Base-by-base conservation (phyloP, 2,113 vertebrate species). In the Mustela lutreola region DNA sequence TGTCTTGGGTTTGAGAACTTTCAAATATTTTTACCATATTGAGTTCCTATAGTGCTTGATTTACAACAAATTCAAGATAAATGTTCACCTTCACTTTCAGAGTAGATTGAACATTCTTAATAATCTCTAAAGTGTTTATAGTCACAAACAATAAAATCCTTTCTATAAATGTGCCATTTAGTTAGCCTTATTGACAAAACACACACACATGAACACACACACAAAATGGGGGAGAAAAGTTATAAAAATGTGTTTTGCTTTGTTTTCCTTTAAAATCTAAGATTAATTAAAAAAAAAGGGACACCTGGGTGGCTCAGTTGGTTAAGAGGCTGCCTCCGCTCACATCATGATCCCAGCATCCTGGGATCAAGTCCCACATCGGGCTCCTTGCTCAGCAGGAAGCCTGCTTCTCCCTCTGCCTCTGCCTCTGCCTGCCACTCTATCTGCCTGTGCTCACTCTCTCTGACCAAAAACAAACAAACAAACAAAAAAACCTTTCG, bases 1-100 rank as follows among this genome's bases (percentile, higher is more conserved):
- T 91, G 5, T 78, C 36, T 79, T 33, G 0, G 42, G 7, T 97
- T 87, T 97, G 73, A 89, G 45, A 81, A 78, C n/a, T 80, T 85
- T 78, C 33, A 60, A n/a, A 78, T 8, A 18, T 5, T 22, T 56
- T 3, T 0, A 15, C 2, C 62, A 67, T 70, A 89, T 31, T 88
- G 73, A 73, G 24, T 39, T 95, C 16, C 11, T 33, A 0, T 70
- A 76, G 8, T 83, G 39, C 39, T 70, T 81, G 31, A 79, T 79
- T 95, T 81, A 86, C 0, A 87, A 19, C 1, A 73, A 97, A 53
- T 88, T 95, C 21, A 88, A 80, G 7, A 36, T 91, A 63, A 79
- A 67, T 53, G 83, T 97, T 65, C 6, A 70, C 39, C 78, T 65
- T 79, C 19, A 60, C 1, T 88, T 93, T 88, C 48, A 70, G 67